phyloP scores from a whole-genome alignment of 2,113 vertebrate genomes.

The Nothobranchius kuhntae region DNA sequence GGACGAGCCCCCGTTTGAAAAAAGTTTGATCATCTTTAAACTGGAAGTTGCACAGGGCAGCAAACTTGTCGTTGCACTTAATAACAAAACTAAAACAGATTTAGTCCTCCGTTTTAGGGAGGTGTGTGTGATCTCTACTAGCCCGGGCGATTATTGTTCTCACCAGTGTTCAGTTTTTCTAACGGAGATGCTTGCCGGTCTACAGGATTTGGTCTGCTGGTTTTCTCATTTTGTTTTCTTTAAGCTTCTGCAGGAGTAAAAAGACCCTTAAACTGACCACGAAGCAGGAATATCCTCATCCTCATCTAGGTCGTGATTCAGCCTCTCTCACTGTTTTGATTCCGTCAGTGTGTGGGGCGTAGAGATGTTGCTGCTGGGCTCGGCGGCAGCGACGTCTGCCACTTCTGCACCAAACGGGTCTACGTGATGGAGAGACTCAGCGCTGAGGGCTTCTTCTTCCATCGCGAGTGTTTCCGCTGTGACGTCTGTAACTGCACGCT shows the following conservation, averaged over 20 bases:
- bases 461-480: slow-evolving; percentile 95
- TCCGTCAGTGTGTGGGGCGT: slow-evolving; percentile 78
- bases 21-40: too few relatives aligned
- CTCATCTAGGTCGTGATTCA: not conserved
- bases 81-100: not conserved
- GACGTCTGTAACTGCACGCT: slow-evolving; percentile 85
- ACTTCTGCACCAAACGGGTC: slow-evolving; percentile 92
- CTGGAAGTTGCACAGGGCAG: too few relatives aligned
- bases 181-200: not conserved
- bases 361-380: slow-evolving; percentile 81
- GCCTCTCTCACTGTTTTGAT: not conserved
- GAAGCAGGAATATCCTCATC: not conserved
- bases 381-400: slow-evolving; percentile 90
- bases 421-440: slow-evolving; percentile 95
- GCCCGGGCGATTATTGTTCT: not conserved
- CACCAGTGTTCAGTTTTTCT: not conserved
- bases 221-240: not conserved
- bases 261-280: fast-evolving
- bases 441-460: slow-evolving; percentile 93
- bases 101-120: not conserved
- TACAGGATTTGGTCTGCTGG: not conserved
- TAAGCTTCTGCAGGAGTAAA: not conserved
- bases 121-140: not conserved
- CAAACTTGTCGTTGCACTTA: too few relatives aligned
- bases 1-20: too few relatives aligned